phyloP scores from a whole-genome alignment of 1,140 invertebrate species.

The Drosophila albomicans region DNA sequence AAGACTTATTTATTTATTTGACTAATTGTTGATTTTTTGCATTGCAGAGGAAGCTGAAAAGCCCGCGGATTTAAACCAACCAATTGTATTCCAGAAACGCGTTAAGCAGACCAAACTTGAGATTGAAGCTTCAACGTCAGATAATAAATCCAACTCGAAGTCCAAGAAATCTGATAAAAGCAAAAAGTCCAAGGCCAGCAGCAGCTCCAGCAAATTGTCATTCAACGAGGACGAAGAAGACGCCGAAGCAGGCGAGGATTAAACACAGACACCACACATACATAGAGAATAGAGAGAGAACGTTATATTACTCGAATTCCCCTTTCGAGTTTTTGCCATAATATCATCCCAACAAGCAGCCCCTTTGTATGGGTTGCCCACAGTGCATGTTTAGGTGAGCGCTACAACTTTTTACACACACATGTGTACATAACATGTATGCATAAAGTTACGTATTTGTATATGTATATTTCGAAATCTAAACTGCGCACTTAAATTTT shows the following conservation, averaged over 20 bases:
- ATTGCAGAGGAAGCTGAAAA: conserved; percentile 73
- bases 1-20: background rate
- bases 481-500: conserved; percentile 53
- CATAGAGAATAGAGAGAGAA: conserved; percentile 10
- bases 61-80: conserved; percentile 74
- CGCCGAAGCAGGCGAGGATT: conserved; percentile 59
- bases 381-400: conserved; percentile 55
- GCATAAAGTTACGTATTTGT: background rate
- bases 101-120: conserved; percentile 56
- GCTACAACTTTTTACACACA: conserved; percentile 27
- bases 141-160: conserved; percentile 29
- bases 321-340: conserved; percentile 10
- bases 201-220: conserved; percentile 64
- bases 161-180: conserved; percentile 48
- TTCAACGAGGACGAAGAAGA: conserved; percentile 83
- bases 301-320: conserved; percentile 10
- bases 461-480: conserved; percentile 12
- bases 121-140: background rate
- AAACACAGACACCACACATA: conserved; percentile 4
- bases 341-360: conserved; percentile 5
- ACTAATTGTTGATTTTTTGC: conserved; percentile 22
- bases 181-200: conserved; percentile 59
- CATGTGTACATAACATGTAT: background rate
- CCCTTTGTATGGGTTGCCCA: conserved; percentile 34
- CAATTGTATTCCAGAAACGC: conserved; percentile 74